A percentile compares a stretch with the other conserved stretches of the same genome.
Conservation (phyloP, 2,888 invertebrate genomes). For the Hololepta plana region DNA sequence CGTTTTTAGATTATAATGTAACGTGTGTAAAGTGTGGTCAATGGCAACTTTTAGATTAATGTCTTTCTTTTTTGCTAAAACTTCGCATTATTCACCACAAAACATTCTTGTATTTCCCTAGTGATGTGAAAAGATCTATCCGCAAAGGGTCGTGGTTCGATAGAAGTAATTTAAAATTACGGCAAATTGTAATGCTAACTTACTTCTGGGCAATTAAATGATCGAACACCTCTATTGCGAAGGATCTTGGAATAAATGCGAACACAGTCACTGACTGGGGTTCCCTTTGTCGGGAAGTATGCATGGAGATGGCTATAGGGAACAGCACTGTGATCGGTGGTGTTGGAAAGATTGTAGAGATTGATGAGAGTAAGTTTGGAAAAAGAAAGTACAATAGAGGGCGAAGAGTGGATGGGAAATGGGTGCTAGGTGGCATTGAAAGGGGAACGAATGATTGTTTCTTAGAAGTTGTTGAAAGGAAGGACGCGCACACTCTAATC, state of each 20-base stretch:
- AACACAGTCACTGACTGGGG: conserved; percentile 4
- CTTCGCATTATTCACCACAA: too few relatives aligned
- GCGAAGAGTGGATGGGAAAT: conserved; percentile 5
- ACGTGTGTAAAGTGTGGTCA: too few relatives aligned
- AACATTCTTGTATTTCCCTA: too few relatives aligned
- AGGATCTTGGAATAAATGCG: not conserved
- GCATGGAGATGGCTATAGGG: conserved; percentile 1
- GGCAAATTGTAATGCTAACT: too few relatives aligned
- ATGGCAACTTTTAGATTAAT: too few relatives aligned
- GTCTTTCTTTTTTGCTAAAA: too few relatives aligned
- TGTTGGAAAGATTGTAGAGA: conserved; percentile 5
- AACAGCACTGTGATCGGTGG: conserved; percentile 1
- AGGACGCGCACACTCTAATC: not conserved
- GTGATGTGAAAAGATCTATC: too few relatives aligned
- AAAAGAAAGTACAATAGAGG: conserved; percentile 6
- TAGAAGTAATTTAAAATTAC: too few relatives aligned
- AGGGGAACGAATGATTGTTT: conserved; percentile 2
- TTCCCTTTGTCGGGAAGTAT: conserved; percentile 5
- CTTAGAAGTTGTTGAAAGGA: conserved; percentile 1
- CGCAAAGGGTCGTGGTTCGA: too few relatives aligned
- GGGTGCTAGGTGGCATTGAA: conserved; percentile 7
- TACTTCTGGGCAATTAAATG: too few relatives aligned
- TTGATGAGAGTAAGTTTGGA: conserved; percentile 7
- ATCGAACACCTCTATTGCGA: too few relatives aligned
- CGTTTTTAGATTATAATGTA: too few relatives aligned